Conservation (phyloP, 2,888 invertebrate genomes). For the Tenthredo distinguenda region DNA sequence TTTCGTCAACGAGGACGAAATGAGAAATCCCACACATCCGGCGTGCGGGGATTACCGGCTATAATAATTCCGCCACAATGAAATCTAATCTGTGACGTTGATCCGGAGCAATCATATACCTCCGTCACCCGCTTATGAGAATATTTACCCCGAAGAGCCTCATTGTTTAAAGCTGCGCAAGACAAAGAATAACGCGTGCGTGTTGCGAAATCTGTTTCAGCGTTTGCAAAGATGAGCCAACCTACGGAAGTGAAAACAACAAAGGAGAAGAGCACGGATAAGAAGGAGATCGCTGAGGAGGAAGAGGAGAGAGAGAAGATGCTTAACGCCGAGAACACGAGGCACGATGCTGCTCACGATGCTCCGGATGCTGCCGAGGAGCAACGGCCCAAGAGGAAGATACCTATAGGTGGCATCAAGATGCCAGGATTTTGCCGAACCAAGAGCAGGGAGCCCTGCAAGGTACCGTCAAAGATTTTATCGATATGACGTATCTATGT, state of each 20-base stretch:
- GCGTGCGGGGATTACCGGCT: neutral
- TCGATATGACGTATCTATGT: neutral
- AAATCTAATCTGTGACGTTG: neutral
- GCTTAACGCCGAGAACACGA: slow-evolving; percentile 83
- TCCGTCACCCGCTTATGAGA: neutral
- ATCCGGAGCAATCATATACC: neutral
- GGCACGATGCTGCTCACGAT: slow-evolving; percentile 76
- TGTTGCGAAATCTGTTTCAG: neutral
- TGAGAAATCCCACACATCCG: slow-evolving; percentile 13
- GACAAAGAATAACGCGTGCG: neutral
- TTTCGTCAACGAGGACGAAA: neutral
- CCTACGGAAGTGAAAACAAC: slow-evolving; percentile 62
- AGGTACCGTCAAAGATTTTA: slow-evolving; percentile 78
- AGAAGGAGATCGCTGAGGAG: slow-evolving; percentile 73
- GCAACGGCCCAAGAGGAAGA: slow-evolving; percentile 84
- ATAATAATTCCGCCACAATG: neutral
- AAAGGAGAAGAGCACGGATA: slow-evolving; percentile 73
- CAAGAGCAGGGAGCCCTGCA: slow-evolving; percentile 87
- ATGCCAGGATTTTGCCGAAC: slow-evolving; percentile 92
- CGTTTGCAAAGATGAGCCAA: slow-evolving; percentile 50
- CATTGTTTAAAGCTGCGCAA: neutral
- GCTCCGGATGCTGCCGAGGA: slow-evolving; percentile 78
- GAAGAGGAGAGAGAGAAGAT: slow-evolving; percentile 81
- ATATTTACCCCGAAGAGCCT: neutral
- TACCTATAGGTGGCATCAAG: slow-evolving; percentile 93